phyloP scores from a whole-genome alignment of 2,797 vertebrate species.

The Melanotaenia maccullochi region DNA sequence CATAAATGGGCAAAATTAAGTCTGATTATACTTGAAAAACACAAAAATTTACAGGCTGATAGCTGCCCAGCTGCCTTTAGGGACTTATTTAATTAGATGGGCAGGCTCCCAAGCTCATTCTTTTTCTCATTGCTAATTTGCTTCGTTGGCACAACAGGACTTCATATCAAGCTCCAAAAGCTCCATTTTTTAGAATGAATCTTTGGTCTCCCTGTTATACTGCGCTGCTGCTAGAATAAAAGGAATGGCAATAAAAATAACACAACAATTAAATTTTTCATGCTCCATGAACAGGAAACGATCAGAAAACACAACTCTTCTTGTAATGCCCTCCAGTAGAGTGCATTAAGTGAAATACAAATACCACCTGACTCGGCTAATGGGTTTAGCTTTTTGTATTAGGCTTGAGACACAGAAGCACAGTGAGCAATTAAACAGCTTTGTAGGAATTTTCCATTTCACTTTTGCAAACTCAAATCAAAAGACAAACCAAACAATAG shows the following conservation, averaged over 20 bases:
- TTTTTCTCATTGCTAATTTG: slow-evolving; percentile 49
- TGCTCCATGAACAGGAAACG: slow-evolving; percentile 13
- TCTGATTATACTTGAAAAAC: slow-evolving; percentile 59
- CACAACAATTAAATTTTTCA: slow-evolving; percentile 29
- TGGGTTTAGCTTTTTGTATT: slow-evolving; percentile 5
- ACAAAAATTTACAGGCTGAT: slow-evolving; percentile 46
- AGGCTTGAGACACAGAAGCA: background rate
- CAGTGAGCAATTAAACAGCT: slow-evolving; percentile 1
- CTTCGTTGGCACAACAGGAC: slow-evolving; percentile 51
- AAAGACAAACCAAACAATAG: background rate
- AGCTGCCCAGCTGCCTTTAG: slow-evolving; percentile 39
- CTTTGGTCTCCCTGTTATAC: slow-evolving; percentile 25
- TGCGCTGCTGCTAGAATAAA: slow-evolving; percentile 13
- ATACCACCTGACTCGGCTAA: slow-evolving; percentile 10
- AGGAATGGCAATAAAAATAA: slow-evolving; percentile 15
- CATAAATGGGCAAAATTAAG: slow-evolving; percentile 44
- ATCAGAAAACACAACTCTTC: slow-evolving; percentile 23
- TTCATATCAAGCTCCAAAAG: slow-evolving; percentile 51
- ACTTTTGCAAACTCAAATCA: slow-evolving; percentile 1
- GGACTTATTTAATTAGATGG: slow-evolving; percentile 68
- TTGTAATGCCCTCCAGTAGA: background rate
- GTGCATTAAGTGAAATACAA: slow-evolving; percentile 21
- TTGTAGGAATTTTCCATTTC: background rate
- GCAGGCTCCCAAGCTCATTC: slow-evolving; percentile 50
- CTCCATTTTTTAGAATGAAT: slow-evolving; percentile 24